A percentile compares a stretch with the other conserved stretches of the same genome.
phyloP scores from a whole-genome alignment of 1,140 invertebrate genomes.

The Caenorhabditis tropicalis region DNA sequence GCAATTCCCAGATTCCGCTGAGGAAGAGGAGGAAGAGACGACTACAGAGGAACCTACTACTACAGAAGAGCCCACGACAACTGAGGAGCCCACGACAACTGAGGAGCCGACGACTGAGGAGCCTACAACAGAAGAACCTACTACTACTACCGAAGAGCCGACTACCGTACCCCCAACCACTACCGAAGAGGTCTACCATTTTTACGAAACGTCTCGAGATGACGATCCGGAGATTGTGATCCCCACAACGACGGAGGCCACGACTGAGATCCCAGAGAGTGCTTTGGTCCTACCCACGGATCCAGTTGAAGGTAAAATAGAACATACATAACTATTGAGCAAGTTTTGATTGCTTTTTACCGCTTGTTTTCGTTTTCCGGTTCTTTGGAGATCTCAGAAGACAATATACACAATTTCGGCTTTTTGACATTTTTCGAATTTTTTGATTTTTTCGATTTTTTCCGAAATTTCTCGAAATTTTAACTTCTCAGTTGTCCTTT shows the following conservation, averaged over 20 bases:
- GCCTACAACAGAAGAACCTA: constrained; percentile 18
- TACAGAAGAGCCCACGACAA: constrained; percentile 23
- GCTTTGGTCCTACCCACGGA: neutral
- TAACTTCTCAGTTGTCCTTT: no score
- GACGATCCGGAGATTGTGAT: neutral
- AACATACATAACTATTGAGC: no score
- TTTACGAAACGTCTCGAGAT: constrained; percentile 23
- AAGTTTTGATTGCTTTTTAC: no score
- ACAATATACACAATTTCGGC: no score
- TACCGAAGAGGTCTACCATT: constrained; percentile 19
- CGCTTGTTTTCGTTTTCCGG: no score
- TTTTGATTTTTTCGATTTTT: no score
- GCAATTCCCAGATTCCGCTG: neutral
- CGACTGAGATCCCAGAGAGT: neutral
- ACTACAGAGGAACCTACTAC: neutral
- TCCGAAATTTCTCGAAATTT: no score
- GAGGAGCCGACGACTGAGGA: constrained; percentile 3
- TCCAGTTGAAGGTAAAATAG: neutral
- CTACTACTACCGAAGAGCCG: constrained; percentile 1
- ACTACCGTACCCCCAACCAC: neutral
- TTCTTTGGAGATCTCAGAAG: no score
- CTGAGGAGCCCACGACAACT: neutral
- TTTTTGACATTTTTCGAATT: no score
- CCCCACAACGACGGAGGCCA: neutral
- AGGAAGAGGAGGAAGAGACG: neutral